phyloP scores from a whole-genome alignment of 2,888 invertebrate genomes.

The Ophioninae sp. region DNA sequence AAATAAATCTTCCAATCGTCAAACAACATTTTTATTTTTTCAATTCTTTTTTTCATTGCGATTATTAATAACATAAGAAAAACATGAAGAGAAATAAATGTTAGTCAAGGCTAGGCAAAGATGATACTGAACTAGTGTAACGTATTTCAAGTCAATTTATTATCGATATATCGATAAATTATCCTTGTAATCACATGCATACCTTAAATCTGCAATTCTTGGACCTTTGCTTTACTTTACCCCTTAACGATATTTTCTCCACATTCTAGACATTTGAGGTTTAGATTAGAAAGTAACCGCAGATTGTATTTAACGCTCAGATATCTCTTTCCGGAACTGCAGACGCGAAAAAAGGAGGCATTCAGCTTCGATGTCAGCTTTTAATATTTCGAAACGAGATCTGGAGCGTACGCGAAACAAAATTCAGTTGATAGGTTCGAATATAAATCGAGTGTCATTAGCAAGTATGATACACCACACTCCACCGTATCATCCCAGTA shows the following conservation, averaged over 20 bases:
- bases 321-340: neutral
- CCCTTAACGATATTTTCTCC: neutral
- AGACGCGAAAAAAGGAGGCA: neutral
- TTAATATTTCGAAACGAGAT: conserved; percentile 7
- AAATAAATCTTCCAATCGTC: too few species aligned
- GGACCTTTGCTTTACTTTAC: neutral
- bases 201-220: too few species aligned
- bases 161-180: too few species aligned
- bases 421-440: neutral
- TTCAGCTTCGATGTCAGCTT: neutral
- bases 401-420: conserved; percentile 6
- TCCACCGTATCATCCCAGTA: neutral
- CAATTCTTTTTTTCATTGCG: too few species aligned
- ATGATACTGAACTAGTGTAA: too few species aligned
- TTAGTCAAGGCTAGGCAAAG: too few species aligned
- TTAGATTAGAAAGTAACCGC: neutral
- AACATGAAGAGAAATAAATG: too few species aligned
- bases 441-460: conserved; percentile 23
- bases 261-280: neutral
- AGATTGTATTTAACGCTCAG: neutral
- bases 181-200: too few species aligned
- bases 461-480: neutral
- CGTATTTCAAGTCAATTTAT: too few species aligned
- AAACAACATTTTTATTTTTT: too few species aligned
- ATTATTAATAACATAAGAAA: too few species aligned